These are phyloP conservation scores for Brachyopa scutellaris DNA, from an alignment of 2,888 invertebrate genomes.

Conservation along the genomic window DNA sequence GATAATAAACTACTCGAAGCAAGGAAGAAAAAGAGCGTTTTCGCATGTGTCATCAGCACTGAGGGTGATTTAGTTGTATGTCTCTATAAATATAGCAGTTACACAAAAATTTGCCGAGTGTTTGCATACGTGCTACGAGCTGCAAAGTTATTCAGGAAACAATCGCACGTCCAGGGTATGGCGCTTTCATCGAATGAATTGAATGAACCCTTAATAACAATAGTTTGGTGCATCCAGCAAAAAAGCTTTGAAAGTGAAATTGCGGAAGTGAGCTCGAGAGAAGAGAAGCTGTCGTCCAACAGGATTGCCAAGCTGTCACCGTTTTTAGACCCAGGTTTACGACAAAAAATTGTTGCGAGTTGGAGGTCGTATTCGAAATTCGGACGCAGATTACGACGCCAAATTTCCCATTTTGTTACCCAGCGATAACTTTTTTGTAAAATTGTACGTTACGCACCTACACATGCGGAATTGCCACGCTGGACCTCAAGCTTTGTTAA, in stretches of 20 bases:
- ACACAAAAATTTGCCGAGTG: not conserved
- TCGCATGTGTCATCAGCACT: not conserved
- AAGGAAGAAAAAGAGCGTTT: not conserved
- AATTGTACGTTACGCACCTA: constrained; percentile 10
- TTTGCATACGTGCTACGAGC: constrained; percentile 1
- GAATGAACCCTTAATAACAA: not conserved
- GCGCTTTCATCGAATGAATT: constrained; percentile 5
- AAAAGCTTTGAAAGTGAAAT: constrained; percentile 9
- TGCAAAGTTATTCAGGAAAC: not conserved
- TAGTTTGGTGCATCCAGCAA: constrained; percentile 23
- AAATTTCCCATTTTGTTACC: constrained; percentile 24
- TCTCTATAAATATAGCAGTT: not conserved
- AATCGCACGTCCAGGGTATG: not conserved
- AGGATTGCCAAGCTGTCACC: constrained; percentile 3
- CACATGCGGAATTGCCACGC: constrained; percentile 38
- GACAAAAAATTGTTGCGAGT: not conserved
- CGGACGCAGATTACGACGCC: constrained; percentile 4
- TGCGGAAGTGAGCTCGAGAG: not conserved
- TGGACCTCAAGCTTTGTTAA: constrained; percentile 43
- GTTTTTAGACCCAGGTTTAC: not conserved
- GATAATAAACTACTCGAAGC: not conserved
- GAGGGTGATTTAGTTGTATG: not conserved
- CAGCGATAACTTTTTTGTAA: not conserved
- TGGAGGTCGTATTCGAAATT: constrained; percentile 14
- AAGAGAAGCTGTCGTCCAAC: not conserved